Evolutionary conservation across 2,888 invertebrate species (phyloP), one percentile per base, ranked within the genome.

Genomic region (Desoria tigrina): DNA sequence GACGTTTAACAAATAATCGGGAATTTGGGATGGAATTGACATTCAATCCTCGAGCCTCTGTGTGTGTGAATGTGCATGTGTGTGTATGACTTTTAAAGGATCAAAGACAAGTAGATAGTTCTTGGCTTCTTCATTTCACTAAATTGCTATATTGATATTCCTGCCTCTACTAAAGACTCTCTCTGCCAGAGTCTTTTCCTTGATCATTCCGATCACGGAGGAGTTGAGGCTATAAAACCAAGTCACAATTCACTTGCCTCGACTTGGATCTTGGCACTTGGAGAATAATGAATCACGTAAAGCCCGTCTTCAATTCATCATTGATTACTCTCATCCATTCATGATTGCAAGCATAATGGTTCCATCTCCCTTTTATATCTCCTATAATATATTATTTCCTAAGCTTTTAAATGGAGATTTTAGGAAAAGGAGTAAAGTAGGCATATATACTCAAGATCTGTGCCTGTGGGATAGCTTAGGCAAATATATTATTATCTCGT

Each of bases 261-360:
- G 14, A 26, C 51, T 45, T 45, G 45, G 45, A 45, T 45, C 21
- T 21, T 24, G 51, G 24, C 51, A 51, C 51, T 51, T 24, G 26
- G 51, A 26, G 14, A 6, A 26, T 26, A 51, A 51, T 51, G 51
- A 51, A 24, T 51, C 51, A 51, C 51, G 26, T 26, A 51, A 51
- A 51, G 24, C 51, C 26, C 26, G 51, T 51, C 51, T 24, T 51
- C 51, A 51, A 24, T 51, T 51, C 51, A 26, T 23, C 26, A 51
- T 51, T 51, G 51, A 51, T 51, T 51, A 51, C 26, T 51, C 26
- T 26, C 14, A 21, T 6, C 23, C 26, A 51, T 51, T 21, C 51
- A 45, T 45, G n/a, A 18, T 45, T 45, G 6, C 21, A 45, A 45
- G 16, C 45, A 16, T 45, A 45, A 21, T 45, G 45, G 21, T 6